Evolutionary conservation across 1,140 invertebrate genomes (phyloP), one percentile per base, ranked within the genome.

Genomic region (Parapsyche elsis): DNA sequence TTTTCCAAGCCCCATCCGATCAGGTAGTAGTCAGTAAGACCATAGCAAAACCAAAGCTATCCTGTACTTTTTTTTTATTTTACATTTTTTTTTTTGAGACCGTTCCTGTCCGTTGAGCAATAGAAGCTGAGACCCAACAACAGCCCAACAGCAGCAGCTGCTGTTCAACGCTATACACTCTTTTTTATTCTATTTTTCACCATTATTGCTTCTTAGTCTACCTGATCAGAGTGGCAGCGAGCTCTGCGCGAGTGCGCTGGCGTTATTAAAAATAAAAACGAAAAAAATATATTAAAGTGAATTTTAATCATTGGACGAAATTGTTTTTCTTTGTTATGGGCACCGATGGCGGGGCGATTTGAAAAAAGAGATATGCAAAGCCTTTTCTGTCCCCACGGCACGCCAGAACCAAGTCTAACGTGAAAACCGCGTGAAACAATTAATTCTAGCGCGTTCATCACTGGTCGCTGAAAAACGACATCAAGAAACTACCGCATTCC

Each of bases 281-380:
- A 64, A 44, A 24, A 23, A 64, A 16, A 61, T 61, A 78, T 77
- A 71, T 30, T 26, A 12, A 24, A 67, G 30, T 23, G 64, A 78
- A 75, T 78, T 80, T 80, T 80, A 78, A 80, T 80, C 78, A 82
- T 83, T 78, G 78, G 49, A 81, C 79, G 73, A 83, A 83, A 83
- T 81, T 73, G 79, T 76, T 83, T 83, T 83, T 80, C 80, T 77
- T 81, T 83, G 80, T 83, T 79, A 26, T 30, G 21, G 21, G 59
- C 1, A 2, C 14, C 16, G 59, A 21, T 19, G 21, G 21, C 64
- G 23, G 9, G 9, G 21, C n/a, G 64, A 67, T 0, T 26, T 9
- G 12, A 71, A 71, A 16, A 45, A 71, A 26, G 21, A 49, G 26
- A 46, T 23, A 53, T 75, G 19, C 46, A 75, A 75, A 75, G 45